Base-by-base conservation (phyloP, 2,888 invertebrate genomes). In the Fragum whitleyi region DNA sequence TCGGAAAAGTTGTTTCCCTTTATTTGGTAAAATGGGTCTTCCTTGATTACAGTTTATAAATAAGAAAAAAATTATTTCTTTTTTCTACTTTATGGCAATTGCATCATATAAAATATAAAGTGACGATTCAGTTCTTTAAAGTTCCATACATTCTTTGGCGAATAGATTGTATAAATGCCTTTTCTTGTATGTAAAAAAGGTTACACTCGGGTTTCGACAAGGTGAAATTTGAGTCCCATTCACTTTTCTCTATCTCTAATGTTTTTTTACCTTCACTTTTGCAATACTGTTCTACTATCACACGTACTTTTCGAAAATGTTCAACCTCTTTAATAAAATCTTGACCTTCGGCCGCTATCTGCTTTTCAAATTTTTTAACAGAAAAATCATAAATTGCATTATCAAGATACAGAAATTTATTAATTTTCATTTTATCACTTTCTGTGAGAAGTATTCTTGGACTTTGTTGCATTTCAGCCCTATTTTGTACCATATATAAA, bases 401-500 rank as follows among this genome's bases (percentile, higher is more conserved):
- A 26, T 86, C 86, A 21, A 86, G 39, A 19, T 75, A 67, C 14
- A 83, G 59, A 70, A 79, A 83, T 9, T 74, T 57, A 53, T 39
- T 69, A 19, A 83, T 47, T 9, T 53, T 32, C 0, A 51, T 65
- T 28, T 68, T 68, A 47, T 81, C 81, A 14, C 29, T 59, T 14
- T 75, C 72, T 26, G 53, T 62, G 21, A 83, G 61, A 42, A 72
- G 51, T 57, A 77, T 77, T 47, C 71, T 55, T 11, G 77, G 71
- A 32, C 81, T 85, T 2, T 62, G 51, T 39, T 61, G 76, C 51
- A 68, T 61, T 14, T 21, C 19, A n/a, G 61, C 69, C 1, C 68
- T 59, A 32, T 81, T 81, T 73, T 80, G 53, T 14, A 79, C 75
- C 14, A 85, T 28, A 57, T 83, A 89, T 6, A 89, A 14, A 47